phyloP scores from a whole-genome alignment of 2,113 vertebrate species.

The Saguinus imperator region DNA sequence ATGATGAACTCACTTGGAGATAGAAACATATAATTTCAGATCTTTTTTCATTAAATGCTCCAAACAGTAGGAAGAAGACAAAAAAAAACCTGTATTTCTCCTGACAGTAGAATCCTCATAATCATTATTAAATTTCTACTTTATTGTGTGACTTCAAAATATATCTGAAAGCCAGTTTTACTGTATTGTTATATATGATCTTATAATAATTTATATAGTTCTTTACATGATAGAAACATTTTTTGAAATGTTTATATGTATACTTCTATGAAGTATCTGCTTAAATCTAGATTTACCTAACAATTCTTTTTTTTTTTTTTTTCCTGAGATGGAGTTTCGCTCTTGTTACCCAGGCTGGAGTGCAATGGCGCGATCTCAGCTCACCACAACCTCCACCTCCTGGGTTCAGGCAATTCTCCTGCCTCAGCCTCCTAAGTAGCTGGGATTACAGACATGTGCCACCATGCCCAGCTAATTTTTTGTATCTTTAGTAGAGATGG shows the following conservation, averaged over 20 bases:
- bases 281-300: not conserved
- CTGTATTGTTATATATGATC: not conserved
- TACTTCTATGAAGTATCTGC: not conserved
- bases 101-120: not conserved
- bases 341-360: no score
- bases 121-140: conserved; percentile 31
- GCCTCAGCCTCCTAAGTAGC: no score
- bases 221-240: not conserved
- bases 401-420: no score
- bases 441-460: no score
- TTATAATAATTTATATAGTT: conserved; percentile 4
- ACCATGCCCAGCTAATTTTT: no score
- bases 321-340: no score
- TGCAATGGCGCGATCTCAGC: no score
- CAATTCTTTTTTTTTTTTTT: not conserved
- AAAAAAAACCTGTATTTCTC: not conserved
- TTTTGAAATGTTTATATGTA: conserved; percentile 15
- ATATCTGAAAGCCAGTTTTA: not conserved
- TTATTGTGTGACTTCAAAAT: conserved; percentile 29
- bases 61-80: not conserved
- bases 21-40: conserved; percentile 49
- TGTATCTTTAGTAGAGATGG: no score
- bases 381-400: no score
- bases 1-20: conserved; percentile 63
- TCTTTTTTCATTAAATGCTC: conserved; percentile 44